Conservation (phyloP, 1,140 invertebrate genomes). For the Globodera ellingtonae region DNA sequence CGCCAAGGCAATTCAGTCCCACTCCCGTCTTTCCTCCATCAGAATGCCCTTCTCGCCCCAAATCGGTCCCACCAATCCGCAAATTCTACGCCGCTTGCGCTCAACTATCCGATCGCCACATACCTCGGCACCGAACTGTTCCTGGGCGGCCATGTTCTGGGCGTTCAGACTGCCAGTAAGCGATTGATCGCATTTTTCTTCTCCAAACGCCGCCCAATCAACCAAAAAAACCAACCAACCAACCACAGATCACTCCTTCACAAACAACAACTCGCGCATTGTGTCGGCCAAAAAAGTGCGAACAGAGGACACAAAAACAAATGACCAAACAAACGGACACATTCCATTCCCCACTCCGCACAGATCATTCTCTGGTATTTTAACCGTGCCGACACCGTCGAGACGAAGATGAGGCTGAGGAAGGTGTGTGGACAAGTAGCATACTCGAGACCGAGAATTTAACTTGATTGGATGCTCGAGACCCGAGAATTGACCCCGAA, state of each 20-base stretch:
- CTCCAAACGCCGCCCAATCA: background rate
- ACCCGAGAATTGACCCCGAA: too few relatives aligned
- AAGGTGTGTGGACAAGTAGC: background rate
- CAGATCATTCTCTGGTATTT: constrained; percentile 28
- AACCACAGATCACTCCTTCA: constrained; percentile 4
- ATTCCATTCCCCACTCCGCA: background rate
- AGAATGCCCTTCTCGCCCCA: constrained; percentile 30
- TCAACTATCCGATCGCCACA: constrained; percentile 54
- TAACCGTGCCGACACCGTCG: constrained; percentile 20
- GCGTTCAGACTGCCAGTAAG: constrained; percentile 24
- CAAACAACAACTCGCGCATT: constrained; percentile 33
- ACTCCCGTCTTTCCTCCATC: background rate
- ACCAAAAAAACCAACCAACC: background rate
- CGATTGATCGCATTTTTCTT: background rate
- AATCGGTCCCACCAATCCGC: constrained; percentile 4
- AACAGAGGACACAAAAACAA: background rate
- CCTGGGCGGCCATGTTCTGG: constrained; percentile 56
- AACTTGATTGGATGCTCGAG: too few relatives aligned
- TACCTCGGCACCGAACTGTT: constrained; percentile 47
- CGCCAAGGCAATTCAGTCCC: too few relatives aligned
- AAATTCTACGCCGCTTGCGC: constrained; percentile 32
- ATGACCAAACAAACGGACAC: background rate
- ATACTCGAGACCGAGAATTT: too few relatives aligned
- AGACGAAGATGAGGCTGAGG: constrained; percentile 12
- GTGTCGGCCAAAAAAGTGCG: background rate